Evolutionary conservation across 2,797 vertebrate species (phyloP), one percentile per base, ranked within the genome.

Genomic region (Spinibarbus caldwelli): DNA sequence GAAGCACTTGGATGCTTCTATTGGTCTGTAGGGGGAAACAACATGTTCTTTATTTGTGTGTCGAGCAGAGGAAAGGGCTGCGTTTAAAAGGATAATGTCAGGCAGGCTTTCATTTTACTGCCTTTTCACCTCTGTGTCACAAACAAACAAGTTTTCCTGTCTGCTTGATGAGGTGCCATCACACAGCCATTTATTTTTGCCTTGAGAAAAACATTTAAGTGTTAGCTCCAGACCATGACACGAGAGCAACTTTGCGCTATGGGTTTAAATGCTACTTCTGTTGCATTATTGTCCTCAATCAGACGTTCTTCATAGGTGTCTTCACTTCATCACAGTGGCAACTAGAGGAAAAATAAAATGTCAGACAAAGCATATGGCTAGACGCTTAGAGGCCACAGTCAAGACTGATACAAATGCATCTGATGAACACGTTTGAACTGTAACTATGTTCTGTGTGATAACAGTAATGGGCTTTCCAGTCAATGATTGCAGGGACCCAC

Each of bases 21-120:
- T 80, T 68, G 86, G 62, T 82, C 75, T 71, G 72, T 76, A 77
- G 87, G 52, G 83, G 80, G 59, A 80, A 86, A 78, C 66, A 68
- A n/a, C 86, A 62, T 67, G 76, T 78, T 68, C 52, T 83, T 83
- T 80, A 75, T 82, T 78, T 76, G 43, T 70, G 82, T 82, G 52
- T 83, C 5, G 43, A 84, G 79, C 70, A 64, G 73, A n/a, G 76
- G 68, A 81, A 41, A 85, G 49, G 73, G 67, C 77, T 85, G 49
- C 47, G 59, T 70, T 87, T 78, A 88, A 87, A 88, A 78, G 85
- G 87, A 86, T 87, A 89, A 85, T 88, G 86, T 89, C 43, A 79
- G 78, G 34, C 81, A 75, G 78, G 68, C 78, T 85, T 86, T 88
- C 68, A 81, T 85, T 78, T 81, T 57, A 78, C 73, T 76, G 62